Conservation (phyloP, 2,113 vertebrate genomes). For the Circaetus cinerascens region DNA sequence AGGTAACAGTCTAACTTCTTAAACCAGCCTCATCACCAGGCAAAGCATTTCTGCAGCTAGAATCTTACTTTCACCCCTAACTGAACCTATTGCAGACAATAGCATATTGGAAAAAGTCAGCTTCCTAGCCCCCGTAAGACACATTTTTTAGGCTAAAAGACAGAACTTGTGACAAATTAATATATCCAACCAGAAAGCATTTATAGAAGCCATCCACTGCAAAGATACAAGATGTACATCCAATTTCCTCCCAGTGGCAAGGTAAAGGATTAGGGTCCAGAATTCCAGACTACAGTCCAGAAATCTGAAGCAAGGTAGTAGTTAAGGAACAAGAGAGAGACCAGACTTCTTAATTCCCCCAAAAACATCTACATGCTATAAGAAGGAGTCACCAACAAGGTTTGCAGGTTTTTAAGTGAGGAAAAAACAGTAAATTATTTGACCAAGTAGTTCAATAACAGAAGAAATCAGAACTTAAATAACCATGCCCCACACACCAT, state of each 20-base stretch:
- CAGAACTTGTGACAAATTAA: background rate
- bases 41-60: background rate
- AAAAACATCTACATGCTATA: background rate
- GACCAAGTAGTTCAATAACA: background rate
- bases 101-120: background rate
- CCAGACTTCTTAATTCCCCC: background rate
- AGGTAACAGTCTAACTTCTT: background rate
- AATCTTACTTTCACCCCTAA: background rate
- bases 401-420: background rate
- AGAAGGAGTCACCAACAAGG: background rate
- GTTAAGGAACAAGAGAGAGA: background rate
- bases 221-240: background rate
- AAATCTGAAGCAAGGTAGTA: background rate
- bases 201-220: background rate
- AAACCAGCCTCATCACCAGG: background rate
- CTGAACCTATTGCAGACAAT: background rate
- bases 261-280: background rate
- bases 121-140: background rate
- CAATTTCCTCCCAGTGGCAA: background rate
- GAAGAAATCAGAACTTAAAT: background rate
- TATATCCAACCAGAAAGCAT: background rate
- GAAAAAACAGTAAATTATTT: background rate
- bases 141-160: background rate
- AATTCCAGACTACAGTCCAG: background rate
- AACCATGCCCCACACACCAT: background rate